phyloP scores from a whole-genome alignment of 2,888 invertebrate species.

The Brenthis daphne region DNA sequence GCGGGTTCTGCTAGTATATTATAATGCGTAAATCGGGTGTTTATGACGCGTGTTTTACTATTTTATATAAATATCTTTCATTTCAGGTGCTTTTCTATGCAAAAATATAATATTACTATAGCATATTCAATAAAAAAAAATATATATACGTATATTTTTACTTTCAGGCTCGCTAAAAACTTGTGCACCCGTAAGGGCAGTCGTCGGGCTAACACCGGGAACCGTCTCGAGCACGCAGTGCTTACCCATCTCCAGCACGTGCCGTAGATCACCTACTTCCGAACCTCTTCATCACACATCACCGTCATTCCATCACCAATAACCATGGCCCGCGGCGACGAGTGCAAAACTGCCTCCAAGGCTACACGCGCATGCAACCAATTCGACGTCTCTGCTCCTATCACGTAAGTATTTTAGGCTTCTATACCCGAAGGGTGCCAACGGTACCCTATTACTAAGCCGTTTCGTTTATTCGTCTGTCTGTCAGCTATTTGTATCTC shows the following conservation, averaged over 20 bases:
- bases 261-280: slow-evolving; percentile 82
- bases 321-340: slow-evolving; percentile 77
- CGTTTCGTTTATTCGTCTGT: too few species aligned
- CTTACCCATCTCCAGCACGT: slow-evolving; percentile 93
- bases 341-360: slow-evolving; percentile 71
- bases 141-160: not conserved
- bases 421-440: not conserved
- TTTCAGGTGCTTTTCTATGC: too few species aligned
- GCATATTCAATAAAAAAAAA: not conserved
- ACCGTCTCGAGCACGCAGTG: slow-evolving; percentile 91
- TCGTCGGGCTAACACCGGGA: slow-evolving; percentile 92
- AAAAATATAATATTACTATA: too few species aligned
- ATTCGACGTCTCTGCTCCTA: slow-evolving; percentile 64
- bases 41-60: too few species aligned
- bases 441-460: too few species aligned
- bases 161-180: slow-evolving; percentile 90
- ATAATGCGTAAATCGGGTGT: too few species aligned
- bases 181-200: slow-evolving; percentile 91
- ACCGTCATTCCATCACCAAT: slow-evolving; percentile 55
- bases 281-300: slow-evolving; percentile 54
- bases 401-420: slow-evolving; percentile 58
- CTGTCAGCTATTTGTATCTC: too few species aligned
- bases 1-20: too few species aligned
- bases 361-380: slow-evolving; percentile 72
- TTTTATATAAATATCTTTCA: too few species aligned